Base-by-base conservation (phyloP, 2,113 vertebrate genomes). In the Strix aluco region DNA sequence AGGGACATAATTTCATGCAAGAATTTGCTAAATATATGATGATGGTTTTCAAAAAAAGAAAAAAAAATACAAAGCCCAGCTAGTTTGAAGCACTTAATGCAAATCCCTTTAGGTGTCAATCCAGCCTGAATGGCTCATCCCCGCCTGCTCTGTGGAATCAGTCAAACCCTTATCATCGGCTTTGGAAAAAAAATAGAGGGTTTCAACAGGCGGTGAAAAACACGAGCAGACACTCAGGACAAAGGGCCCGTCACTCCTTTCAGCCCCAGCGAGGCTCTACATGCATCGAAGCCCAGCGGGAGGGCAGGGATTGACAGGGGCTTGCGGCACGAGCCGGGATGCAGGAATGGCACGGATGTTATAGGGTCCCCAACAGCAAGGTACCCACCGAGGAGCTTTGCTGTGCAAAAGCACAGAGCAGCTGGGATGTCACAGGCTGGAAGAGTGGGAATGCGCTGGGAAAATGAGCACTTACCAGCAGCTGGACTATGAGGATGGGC, bases 101-200 rank as follows among this genome's bases (percentile, higher is more conserved):
- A 92, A 86, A 94, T 90, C 82, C 62, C 66, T 90, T 40, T 15
- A 10, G 90, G 85, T 94, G 94, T 93, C 95, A 96, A 93, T 86
- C 88, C 79, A 36, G 66, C 27, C 85, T 72, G 91, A 86, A 88
- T 20, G 79, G 88, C 71, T 79, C 92, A 42, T 85, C 91, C 88
- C 71, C 21, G 46, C 81, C 95, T 80, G 95, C 82, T 75, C 71
- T 0, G 7, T 4, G 82, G 21, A 47, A 94, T 85, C 95, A 82
- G 85, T 82, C 96, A 90, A 88, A 82, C 2, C 82, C 79, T 92
- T 12, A 34, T 94, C 92, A 79, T 5, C 5, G 0, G 67, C 83
- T 65, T 2, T 0, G 62, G 12, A 21, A 6, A 26, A 21, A 40
- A 67, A 29, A 61, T 0, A 23, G 13, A 36, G 26, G 79, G 18